Evolutionary conservation across 2,113 vertebrate genomes (phyloP).

Genomic region (Fregetta grallaria): DNA sequence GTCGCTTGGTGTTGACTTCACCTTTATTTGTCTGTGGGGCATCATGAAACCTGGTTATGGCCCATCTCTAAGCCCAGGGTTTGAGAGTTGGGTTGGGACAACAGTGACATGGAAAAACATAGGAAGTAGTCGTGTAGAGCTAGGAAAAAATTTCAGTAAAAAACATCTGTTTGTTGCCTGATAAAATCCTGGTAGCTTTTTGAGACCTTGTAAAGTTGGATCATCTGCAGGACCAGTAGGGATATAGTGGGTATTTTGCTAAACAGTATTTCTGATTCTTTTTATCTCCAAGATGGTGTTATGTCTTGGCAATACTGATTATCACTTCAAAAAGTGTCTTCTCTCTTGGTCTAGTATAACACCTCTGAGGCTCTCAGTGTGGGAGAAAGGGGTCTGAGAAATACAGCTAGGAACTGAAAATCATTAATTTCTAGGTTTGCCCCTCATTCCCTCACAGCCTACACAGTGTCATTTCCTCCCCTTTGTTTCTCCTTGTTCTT

Average conservation of each 20-base stretch:
- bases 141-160: background rate
- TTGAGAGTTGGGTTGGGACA: background rate
- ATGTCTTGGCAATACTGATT: background rate
- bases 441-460: background rate
- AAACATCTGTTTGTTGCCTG: background rate
- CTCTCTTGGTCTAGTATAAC: background rate
- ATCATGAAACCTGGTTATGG: too few species aligned
- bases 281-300: background rate
- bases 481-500: background rate
- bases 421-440: background rate
- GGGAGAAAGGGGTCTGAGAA: background rate
- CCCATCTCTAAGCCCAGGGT: too few species aligned
- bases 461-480: background rate
- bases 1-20: too few species aligned
- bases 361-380: background rate
- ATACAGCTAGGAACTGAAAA: background rate
- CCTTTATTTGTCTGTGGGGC: too few species aligned
- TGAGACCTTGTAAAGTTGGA: background rate
- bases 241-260: background rate
- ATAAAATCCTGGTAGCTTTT: background rate
- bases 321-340: constrained; percentile 27
- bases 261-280: background rate
- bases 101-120: background rate
- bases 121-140: background rate
- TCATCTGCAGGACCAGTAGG: background rate